phyloP scores from a whole-genome alignment of 2,888 invertebrate genomes.

The Silvanus unidentatus region DNA sequence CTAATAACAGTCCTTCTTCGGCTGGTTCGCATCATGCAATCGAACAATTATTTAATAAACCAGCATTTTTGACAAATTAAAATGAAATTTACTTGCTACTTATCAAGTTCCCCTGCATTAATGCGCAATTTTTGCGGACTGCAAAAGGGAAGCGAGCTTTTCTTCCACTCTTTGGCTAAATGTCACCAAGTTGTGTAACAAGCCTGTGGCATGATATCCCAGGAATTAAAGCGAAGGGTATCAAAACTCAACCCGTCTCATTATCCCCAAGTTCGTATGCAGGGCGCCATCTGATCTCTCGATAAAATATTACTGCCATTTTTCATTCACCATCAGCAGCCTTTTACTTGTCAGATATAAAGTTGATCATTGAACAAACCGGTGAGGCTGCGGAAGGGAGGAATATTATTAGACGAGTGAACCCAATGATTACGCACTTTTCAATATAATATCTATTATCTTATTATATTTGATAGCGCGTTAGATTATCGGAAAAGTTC shows the following conservation, averaged over 20 bases:
- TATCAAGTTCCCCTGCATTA: too few species aligned
- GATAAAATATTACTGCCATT: constrained; percentile 49
- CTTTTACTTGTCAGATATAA: constrained; percentile 46
- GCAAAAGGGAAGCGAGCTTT: too few species aligned
- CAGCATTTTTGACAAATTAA: too few species aligned
- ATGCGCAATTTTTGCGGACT: too few species aligned
- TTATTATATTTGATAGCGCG: constrained; percentile 1
- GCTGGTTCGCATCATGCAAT: too few species aligned
- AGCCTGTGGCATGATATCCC: constrained; percentile 31
- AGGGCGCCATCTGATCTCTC: constrained; percentile 48
- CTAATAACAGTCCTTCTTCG: too few species aligned
- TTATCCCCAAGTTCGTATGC: constrained; percentile 48
- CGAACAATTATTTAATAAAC: too few species aligned
- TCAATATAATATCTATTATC: constrained; percentile 21
- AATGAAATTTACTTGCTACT: too few species aligned
- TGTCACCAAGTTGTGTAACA: constrained; percentile 31
- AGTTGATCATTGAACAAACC: constrained; percentile 40
- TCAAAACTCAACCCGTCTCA: constrained; percentile 44
- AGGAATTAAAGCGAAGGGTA: constrained; percentile 38
- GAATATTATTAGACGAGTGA: constrained; percentile 32
- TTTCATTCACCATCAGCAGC: constrained; percentile 47
- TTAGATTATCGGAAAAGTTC: background rate
- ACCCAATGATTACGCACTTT: constrained; percentile 38
- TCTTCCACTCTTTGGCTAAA: constrained; percentile 16
- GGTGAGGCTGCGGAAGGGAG: constrained; percentile 20